phyloP scores from a whole-genome alignment of 1,140 invertebrate genomes.

The Aphaenogaster ashmeadi region DNA sequence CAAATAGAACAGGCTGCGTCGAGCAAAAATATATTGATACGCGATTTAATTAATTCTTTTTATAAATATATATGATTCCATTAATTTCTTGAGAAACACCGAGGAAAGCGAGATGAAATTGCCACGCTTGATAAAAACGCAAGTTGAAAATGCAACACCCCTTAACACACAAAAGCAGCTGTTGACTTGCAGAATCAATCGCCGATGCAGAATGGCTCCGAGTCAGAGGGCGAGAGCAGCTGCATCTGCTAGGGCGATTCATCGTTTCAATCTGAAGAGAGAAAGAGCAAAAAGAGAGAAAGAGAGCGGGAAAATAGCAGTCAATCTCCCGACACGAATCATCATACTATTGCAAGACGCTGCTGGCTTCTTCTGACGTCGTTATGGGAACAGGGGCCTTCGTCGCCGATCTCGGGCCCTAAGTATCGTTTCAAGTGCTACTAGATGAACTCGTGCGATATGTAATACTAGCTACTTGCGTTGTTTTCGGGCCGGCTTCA shows the following conservation, averaged over 20 bases:
- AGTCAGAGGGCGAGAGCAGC: slow-evolving; percentile 92
- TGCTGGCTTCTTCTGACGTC: slow-evolving; percentile 79
- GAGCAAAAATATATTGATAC: neutral
- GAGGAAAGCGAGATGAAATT: neutral
- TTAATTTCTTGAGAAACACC: neutral
- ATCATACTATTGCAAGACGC: slow-evolving; percentile 71
- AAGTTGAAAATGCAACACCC: slow-evolving; percentile 72
- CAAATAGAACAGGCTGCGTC: neutral
- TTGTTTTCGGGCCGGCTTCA: slow-evolving; percentile 63
- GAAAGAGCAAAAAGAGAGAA: neutral
- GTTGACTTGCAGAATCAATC: slow-evolving; percentile 93
- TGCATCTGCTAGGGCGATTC: slow-evolving; percentile 91
- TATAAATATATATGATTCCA: neutral
- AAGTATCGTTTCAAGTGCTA: slow-evolving; percentile 65
- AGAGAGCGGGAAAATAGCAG: slow-evolving; percentile 27
- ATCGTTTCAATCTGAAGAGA: slow-evolving; percentile 28
- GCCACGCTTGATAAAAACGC: slow-evolving; percentile 13
- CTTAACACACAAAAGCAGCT: slow-evolving; percentile 89
- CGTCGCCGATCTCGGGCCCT: slow-evolving; percentile 50
- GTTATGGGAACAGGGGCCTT: slow-evolving; percentile 48
- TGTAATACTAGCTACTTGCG: slow-evolving; percentile 54
- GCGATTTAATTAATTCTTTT: neutral
- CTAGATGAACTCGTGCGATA: slow-evolving; percentile 59
- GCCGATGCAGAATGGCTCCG: slow-evolving; percentile 90
- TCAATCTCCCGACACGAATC: slow-evolving; percentile 68